Percentiles rank a stretch among this genome's conserved stretches.
Conservation (phyloP, 2,113 vertebrate genomes). For the Periophthalmodon schlosseri region DNA sequence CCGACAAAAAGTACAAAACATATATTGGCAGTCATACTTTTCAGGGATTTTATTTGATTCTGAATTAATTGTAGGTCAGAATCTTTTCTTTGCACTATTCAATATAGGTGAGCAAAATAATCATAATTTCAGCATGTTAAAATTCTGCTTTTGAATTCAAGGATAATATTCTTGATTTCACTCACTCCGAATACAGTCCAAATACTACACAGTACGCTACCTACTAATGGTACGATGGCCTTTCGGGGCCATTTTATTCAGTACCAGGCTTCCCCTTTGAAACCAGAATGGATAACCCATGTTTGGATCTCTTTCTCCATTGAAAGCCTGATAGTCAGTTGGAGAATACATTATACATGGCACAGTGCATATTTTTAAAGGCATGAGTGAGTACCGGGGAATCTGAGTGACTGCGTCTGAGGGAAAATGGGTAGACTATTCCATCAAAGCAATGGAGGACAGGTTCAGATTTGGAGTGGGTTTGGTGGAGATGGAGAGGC, state of each 20-base stretch:
- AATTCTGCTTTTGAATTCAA: neutral
- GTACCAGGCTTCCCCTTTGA: neutral
- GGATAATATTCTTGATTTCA: neutral
- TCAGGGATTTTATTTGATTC: too few species aligned
- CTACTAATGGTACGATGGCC: neutral
- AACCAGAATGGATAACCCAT: constrained; percentile 1
- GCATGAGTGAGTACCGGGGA: neutral
- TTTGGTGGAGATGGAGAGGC: constrained; percentile 24
- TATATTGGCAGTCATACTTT: too few species aligned
- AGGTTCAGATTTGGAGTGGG: constrained; percentile 12
- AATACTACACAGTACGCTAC: neutral
- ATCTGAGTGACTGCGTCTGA: constrained; percentile 31
- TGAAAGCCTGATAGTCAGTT: constrained; percentile 1
- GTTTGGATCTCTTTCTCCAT: constrained; percentile 4
- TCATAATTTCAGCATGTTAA: too few species aligned
- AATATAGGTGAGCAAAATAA: too few species aligned
- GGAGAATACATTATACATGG: constrained; percentile 12
- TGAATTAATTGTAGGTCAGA: too few species aligned
- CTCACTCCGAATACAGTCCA: neutral
- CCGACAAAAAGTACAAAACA: too few species aligned
- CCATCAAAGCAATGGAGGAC: constrained; percentile 29
- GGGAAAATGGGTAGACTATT: neutral
- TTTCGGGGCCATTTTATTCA: neutral
- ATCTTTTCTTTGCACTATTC: too few species aligned
- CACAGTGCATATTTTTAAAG: neutral